Evolutionary conservation across 2,797 vertebrate genomes (phyloP).

Genomic region (Brachymystax lenok): DNA sequence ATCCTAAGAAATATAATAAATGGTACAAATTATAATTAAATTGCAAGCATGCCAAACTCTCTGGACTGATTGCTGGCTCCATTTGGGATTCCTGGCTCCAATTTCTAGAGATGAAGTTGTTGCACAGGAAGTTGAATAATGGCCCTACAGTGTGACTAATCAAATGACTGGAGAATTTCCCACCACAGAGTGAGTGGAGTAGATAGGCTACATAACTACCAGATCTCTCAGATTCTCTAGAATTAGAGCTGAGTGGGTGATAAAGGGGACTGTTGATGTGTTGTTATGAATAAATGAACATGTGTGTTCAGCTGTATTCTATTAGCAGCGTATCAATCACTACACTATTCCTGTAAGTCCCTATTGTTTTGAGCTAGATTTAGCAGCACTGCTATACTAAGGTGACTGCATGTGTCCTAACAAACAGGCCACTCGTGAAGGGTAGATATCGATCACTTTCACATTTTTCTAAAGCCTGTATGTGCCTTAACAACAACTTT

Average conservation of each 20-base stretch:
- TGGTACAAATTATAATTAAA: not conserved
- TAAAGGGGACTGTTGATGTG: not conserved
- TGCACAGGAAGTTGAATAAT: not conserved
- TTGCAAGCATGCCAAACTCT: not conserved
- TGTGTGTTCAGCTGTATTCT: not conserved
- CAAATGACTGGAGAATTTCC: not conserved
- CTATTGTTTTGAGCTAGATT: not conserved
- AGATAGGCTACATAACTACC: not conserved
- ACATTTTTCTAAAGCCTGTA: no score
- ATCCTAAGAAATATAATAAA: no score
- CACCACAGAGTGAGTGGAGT: not conserved
- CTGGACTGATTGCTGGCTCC: not conserved
- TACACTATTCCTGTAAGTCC: not conserved
- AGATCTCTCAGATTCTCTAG: no score
- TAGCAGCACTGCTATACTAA: not conserved
- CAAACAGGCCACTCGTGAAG: not conserved
- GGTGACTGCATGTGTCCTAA: not conserved
- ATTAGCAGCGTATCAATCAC: not conserved
- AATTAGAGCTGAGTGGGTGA: no score
- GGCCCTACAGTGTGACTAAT: not conserved
- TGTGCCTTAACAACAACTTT: no score
- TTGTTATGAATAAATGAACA: not conserved
- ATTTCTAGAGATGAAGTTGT: not conserved
- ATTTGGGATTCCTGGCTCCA: no score
- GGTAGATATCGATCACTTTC: no score